phyloP scores from a whole-genome alignment of 2,888 invertebrate genomes.

The Mystacides longicornis region DNA sequence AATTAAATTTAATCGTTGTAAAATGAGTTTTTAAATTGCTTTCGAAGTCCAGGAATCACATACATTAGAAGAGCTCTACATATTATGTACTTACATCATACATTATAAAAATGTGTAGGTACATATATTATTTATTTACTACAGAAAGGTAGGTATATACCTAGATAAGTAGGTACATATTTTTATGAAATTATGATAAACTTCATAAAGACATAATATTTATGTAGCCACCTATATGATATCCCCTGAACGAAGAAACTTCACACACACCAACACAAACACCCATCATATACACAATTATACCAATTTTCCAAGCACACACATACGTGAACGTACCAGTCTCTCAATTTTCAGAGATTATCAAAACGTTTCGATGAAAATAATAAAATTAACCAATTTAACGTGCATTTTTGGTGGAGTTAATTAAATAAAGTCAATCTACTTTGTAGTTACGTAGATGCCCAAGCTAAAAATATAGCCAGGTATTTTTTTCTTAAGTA shows the following conservation, averaged over 20 bases:
- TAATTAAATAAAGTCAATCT: no score
- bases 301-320: conserved; percentile 6
- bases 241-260: conserved; percentile 13
- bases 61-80: neutral
- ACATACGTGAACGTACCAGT: neutral
- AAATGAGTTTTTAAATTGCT: conserved; percentile 2
- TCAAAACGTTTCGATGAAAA: no score
- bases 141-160: neutral
- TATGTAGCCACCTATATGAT: no score
- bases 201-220: no score
- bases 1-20: neutral
- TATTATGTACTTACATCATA: neutral
- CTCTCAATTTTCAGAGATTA: no score
- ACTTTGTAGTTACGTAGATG: no score
- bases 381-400: no score
- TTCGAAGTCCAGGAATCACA: neutral
- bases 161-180: no score
- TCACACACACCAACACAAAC: conserved; percentile 11
- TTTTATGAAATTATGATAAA: no score
- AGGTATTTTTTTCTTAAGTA: no score
- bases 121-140: neutral
- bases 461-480: no score
- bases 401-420: no score
- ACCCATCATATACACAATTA: conserved; percentile 5
- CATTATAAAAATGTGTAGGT: neutral